Conservation (phyloP, 2,113 vertebrate genomes). For the Nesoenas mayeri region DNA sequence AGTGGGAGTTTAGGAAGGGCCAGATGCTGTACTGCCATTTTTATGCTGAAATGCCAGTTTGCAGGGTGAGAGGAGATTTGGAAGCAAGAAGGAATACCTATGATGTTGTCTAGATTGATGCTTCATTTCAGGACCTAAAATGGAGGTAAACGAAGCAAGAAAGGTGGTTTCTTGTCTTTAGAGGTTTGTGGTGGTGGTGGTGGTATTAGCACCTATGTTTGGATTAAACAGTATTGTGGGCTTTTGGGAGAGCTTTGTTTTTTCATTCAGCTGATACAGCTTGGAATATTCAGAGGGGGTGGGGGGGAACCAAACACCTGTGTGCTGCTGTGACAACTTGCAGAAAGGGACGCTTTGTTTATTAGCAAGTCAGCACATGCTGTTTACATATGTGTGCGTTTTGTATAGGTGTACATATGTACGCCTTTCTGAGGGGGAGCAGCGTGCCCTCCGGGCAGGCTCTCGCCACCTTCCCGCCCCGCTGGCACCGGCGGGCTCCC, state of each 20-base stretch:
- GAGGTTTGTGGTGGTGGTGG: background rate
- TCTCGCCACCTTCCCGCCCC: background rate
- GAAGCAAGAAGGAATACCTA: background rate
- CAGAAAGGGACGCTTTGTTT: background rate
- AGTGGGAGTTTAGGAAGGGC: background rate
- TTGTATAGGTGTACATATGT: accelerated
- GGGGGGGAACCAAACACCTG: accelerated
- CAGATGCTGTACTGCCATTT: background rate
- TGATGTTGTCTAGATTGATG: background rate
- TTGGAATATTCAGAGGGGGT: background rate
- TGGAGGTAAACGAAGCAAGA: background rate
- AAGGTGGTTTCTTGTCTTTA: accelerated
- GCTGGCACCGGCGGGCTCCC: background rate
- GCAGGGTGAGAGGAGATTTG: background rate
- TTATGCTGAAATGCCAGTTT: background rate
- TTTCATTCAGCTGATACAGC: background rate
- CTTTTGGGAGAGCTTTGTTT: background rate
- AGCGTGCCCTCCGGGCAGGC: background rate
- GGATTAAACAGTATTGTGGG: background rate
- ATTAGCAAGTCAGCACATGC: accelerated
- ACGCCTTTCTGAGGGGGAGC: accelerated
- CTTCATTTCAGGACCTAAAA: constrained; percentile 13
- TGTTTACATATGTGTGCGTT: accelerated
- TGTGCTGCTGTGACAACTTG: background rate
- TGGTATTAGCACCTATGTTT: background rate